Conservation (phyloP, 2,797 vertebrate species). For the Emydoidea blandingii region DNA sequence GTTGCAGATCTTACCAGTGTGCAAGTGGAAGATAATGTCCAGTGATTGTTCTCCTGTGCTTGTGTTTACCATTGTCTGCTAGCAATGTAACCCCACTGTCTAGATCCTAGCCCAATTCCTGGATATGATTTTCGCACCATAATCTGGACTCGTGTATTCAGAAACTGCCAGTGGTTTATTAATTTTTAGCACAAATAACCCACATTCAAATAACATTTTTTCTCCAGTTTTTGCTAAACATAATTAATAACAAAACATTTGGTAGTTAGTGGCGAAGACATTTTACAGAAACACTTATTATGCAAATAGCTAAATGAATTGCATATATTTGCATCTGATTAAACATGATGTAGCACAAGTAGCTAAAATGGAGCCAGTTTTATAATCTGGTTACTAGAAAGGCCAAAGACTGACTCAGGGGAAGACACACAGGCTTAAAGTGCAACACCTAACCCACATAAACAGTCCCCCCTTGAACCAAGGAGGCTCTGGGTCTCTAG, state of each 20-base stretch:
- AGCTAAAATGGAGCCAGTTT: constrained; percentile 18
- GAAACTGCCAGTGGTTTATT: not conserved
- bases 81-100: not conserved
- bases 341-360: constrained; percentile 16
- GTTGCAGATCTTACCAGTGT: not conserved
- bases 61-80: not conserved
- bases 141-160: not conserved
- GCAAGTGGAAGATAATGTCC: not conserved
- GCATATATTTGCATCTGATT: constrained; percentile 52
- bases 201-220: not conserved
- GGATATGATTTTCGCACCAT: not conserved
- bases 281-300: constrained; percentile 61
- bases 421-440: not conserved
- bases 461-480: not conserved
- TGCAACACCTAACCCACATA: not conserved
- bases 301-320: constrained; percentile 29
- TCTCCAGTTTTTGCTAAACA: constrained; percentile 22
- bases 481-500: not conserved
- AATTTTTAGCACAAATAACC: constrained; percentile 4
- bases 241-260: constrained; percentile 46
- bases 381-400: constrained; percentile 16
- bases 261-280: constrained; percentile 22
- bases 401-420: not conserved
- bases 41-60: not conserved
- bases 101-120: not conserved